Evolutionary conservation across 2,797 vertebrate species (phyloP), one percentile per base, ranked within the genome.

Genomic region (Syngnathus acus): DNA sequence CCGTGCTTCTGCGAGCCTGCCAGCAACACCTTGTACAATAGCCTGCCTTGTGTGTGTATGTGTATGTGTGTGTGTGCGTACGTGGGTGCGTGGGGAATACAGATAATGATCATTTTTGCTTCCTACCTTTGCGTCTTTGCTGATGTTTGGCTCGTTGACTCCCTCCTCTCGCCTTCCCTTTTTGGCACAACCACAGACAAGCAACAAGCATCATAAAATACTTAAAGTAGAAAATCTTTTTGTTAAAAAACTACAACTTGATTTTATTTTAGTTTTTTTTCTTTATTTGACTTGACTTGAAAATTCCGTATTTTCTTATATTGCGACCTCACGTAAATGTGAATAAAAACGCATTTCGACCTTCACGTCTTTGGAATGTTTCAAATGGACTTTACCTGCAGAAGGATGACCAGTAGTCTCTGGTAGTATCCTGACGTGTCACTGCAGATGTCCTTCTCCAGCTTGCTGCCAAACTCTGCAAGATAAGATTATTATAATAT

Each of bases 361-460:
- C 6, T 13, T 14, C 53, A 26, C 13, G 4, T 32, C 2, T 10
- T 54, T 57, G 54, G 16, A 4, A 51, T 9, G 50, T 51, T 50
- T 17, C 11, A 14, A 37, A 37, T 37, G 8, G 23, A 57, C 1
- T 2, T 37, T 7, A 98, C 96, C 95, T 98, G 95, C 51, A 95
- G 87, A 47, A 99, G 92, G 72, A 97, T 94, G 78, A 99, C 92
- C 86, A 98, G 76, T 76, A 98, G 86, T 39, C 89, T 93, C 86
- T 95, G 93, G 79, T 94, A 98, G 81, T 87, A 80, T 40, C 97
- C 96, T 0, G 94, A 92, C 0, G 97, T 98, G 69, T 99, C 96
- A 59, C 92, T 85, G 47, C 89, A 91, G 78, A 98, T 88, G 66
- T 94, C 93, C 23, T 95, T 96, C 86, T 98, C 96, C 85, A 99